Base-by-base conservation (phyloP, 2,888 invertebrate species). In the Caenorhabditis macrosperma region DNA sequence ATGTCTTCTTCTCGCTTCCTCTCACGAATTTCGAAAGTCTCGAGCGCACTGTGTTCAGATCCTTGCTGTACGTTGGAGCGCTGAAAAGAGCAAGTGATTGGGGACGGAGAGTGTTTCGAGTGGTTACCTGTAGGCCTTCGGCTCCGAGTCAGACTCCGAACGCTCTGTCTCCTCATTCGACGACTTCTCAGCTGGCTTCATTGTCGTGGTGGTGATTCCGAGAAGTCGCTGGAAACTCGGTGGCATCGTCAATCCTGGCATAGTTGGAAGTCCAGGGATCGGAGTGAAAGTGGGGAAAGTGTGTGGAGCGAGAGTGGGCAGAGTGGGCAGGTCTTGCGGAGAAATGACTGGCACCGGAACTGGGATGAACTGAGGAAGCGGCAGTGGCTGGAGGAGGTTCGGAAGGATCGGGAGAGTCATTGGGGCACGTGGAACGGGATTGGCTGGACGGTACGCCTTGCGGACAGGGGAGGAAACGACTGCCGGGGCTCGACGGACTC, bases 171-270 rank as follows among this genome's bases (percentile, higher is more conserved):
- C 68, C 17, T 67, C 75, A 7, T 57, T 63, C 20, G n/a, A 24
- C 1, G 59, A 48, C 17, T 24, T 57, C 33, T 68, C 55, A 22
- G 76, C 61, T 26, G 80, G 79, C 38, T 79, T 75, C 79, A 79
- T 80, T 20, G 82, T 66, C 2, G 84, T 81, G 22, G 84, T 80
- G 3, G 84, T 84, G 55, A 84, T 82, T 54, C 84, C 84, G 2
- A 84, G 59, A 54, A 84, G 78, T 28, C 84, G 76, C 64, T 84
- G 84, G 75, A 84, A 84, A 15, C 81, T 81, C 26, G 84, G 84
- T 12, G 84, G 84, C 84, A 84, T 82, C 10, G 84, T 84, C 35
- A 84, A 63, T 61, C 71, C 72, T 9, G 84, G 84, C 78, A 84
- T 75, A 10, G 82, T 84, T 26, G 84, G 84, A 74, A 84, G 46